These are phyloP conservation scores for Mechanitis mazaeus DNA, from an alignment of 2,888 invertebrate genomes.

Conservation along the genomic window DNA sequence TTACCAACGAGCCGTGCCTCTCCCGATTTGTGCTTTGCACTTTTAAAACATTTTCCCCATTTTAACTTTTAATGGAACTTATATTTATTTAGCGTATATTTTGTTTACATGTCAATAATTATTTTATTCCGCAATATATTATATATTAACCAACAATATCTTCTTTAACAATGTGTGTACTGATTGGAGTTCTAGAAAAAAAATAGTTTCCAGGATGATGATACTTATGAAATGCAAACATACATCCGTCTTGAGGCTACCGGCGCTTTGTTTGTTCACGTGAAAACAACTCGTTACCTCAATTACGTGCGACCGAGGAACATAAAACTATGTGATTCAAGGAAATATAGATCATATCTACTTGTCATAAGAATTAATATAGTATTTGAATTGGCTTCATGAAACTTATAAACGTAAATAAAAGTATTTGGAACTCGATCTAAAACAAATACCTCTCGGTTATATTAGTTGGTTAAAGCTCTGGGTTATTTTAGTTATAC, in stretches of 20 bases:
- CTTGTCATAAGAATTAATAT: background rate
- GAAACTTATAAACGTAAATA: background rate
- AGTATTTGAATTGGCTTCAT: background rate
- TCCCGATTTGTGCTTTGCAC: background rate
- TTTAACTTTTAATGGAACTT: background rate
- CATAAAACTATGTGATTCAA: background rate
- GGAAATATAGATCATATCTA: background rate
- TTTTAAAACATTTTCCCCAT: background rate
- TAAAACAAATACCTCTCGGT: slow-evolving; percentile 5
- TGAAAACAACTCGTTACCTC: slow-evolving; percentile 32
- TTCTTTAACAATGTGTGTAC: background rate
- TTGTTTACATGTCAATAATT: background rate
- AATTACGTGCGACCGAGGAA: slow-evolving; percentile 5
- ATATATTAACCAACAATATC: background rate
- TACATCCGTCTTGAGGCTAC: slow-evolving; percentile 33
- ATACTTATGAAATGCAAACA: slow-evolving; percentile 52
- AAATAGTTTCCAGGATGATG: slow-evolving; percentile 40
- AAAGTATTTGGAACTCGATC: slow-evolving; percentile 23
- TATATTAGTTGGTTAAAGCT: slow-evolving; percentile 6
- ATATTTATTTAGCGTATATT: no score
- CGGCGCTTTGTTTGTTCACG: slow-evolving; percentile 48
- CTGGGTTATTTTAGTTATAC: slow-evolving; percentile 5
- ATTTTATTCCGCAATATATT: background rate
- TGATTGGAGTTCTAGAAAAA: slow-evolving; percentile 28
- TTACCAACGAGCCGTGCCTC: background rate